Percentiles rank a stretch among this genome's conserved stretches.
These are phyloP conservation scores for Microtus montanus DNA, from an alignment of 2,113 vertebrate genomes.

Conservation along the genomic window DNA sequence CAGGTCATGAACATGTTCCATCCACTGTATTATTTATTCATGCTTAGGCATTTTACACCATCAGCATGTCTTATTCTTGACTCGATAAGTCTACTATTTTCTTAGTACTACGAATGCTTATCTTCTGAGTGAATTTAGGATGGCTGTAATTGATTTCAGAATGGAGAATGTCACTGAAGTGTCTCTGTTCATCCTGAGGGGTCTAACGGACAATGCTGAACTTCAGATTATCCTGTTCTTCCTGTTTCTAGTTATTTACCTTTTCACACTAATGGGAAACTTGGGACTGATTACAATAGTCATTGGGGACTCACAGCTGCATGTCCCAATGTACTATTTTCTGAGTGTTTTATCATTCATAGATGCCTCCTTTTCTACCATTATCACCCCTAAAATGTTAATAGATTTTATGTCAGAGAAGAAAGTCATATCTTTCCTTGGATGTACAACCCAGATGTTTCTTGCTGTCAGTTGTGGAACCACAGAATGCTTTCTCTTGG, in stretches of 20 bases:
- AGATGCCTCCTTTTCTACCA: conserved; percentile 56
- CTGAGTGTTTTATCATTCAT: conserved; percentile 41
- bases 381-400: conserved; percentile 50
- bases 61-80: accelerated
- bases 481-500: conserved; percentile 27
- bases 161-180: conserved; percentile 24
- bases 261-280: conserved; percentile 45
- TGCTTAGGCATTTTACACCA: not conserved
- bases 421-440: conserved; percentile 38
- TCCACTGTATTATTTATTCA: not conserved
- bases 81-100: not conserved
- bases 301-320: not conserved
- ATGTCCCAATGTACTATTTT: conserved; percentile 15
- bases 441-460: conserved; percentile 37
- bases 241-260: not conserved
- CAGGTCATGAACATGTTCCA: not conserved
- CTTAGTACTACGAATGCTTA: not conserved
- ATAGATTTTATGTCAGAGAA: not conserved
- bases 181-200: not conserved
- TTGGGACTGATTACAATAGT: conserved; percentile 17
- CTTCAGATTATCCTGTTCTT: not conserved
- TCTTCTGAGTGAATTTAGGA: not conserved
- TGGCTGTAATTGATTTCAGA: not conserved
- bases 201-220: not conserved
- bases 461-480: conserved; percentile 21